Percentiles rank a stretch among this genome's conserved stretches.
These are phyloP conservation scores for Myopa testacea DNA, from an alignment of 2,888 invertebrate species.

Conservation along the genomic window DNA sequence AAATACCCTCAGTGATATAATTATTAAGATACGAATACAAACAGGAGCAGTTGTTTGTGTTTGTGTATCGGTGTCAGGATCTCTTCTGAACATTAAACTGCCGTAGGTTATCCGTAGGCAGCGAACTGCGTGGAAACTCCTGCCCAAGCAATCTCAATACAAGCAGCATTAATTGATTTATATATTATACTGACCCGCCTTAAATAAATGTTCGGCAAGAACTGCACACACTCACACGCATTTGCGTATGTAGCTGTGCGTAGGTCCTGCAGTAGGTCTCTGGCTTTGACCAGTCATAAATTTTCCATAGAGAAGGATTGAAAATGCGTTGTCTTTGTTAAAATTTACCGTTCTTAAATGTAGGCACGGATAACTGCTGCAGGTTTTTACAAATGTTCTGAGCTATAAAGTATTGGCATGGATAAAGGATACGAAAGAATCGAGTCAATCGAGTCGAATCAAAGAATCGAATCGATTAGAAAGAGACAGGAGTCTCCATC, in stretches of 20 bases:
- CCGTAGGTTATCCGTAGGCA: too few species aligned
- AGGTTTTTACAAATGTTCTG: neutral
- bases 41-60: too few species aligned
- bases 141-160: neutral
- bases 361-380: conserved; percentile 13
- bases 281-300: neutral
- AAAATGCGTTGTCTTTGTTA: neutral
- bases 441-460: too few species aligned
- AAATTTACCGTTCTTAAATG: conserved; percentile 13
- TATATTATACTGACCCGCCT: neutral
- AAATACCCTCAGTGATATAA: too few species aligned
- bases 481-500: too few species aligned
- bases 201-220: neutral
- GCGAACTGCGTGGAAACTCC: too few species aligned
- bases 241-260: neutral
- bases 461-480: too few species aligned
- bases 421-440: too few species aligned
- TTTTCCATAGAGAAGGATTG: neutral
- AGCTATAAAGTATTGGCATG: neutral
- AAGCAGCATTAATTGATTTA: conserved; percentile 13
- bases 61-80: too few species aligned
- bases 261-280: neutral
- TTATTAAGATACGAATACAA: too few species aligned
- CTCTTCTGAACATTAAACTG: too few species aligned
- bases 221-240: neutral